phyloP scores from a whole-genome alignment of 2,797 vertebrate genomes.

The Trichosurus vulpecula region DNA sequence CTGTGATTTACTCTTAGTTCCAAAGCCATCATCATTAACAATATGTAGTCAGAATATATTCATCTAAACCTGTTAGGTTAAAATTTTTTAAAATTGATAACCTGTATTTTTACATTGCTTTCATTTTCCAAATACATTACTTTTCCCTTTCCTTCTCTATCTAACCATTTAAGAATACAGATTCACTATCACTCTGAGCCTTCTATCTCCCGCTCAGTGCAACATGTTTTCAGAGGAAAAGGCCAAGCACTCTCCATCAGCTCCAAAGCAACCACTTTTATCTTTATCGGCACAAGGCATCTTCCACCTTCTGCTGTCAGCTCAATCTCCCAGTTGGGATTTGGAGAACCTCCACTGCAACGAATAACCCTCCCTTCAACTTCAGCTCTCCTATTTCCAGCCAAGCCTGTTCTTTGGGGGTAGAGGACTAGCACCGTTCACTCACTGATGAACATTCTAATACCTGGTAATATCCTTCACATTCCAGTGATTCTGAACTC shows the following conservation, averaged over 20 bases:
- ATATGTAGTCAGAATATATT: not conserved
- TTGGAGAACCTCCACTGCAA: not conserved
- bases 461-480: not conserved
- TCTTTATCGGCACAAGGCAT: too few species aligned
- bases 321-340: not conserved
- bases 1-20: conserved; percentile 28
- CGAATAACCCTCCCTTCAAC: not conserved
- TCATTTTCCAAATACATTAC: not conserved
- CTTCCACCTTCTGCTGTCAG: too few species aligned
- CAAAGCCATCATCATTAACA: conserved; percentile 15
- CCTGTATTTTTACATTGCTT: not conserved
- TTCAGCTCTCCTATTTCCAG: not conserved
- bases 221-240: too few species aligned
- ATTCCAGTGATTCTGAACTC: not conserved
- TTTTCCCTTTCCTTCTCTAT: not conserved
- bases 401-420: not conserved
- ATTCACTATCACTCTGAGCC: not conserved
- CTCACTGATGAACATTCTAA: not conserved
- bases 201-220: not conserved
- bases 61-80: not conserved
- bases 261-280: too few species aligned
- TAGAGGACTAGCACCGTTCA: not conserved
- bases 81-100: conserved; percentile 12
- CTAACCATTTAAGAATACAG: not conserved
- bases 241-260: too few species aligned